Conservation (phyloP, 2,797 vertebrate genomes). For the Aeoliscus strigatus region DNA sequence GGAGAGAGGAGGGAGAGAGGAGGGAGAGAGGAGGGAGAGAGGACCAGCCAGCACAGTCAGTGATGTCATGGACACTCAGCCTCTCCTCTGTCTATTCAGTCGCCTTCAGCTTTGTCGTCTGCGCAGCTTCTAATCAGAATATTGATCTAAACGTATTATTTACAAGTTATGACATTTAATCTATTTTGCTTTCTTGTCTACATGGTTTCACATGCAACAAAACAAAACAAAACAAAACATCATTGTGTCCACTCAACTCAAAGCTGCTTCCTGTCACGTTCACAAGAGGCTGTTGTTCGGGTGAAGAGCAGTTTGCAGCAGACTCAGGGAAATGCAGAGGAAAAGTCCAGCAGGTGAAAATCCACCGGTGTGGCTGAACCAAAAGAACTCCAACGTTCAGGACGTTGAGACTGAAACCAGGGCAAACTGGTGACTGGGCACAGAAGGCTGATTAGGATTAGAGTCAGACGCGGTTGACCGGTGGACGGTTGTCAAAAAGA, state of each 20-base stretch:
- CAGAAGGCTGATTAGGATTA: too few relatives aligned
- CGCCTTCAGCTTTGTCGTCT: constrained; percentile 13
- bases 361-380: too few relatives aligned
- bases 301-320: constrained; percentile 27
- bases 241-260: background rate
- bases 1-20: constrained; percentile 15
- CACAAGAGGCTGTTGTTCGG: constrained; percentile 52
- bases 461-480: too few relatives aligned
- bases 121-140: background rate
- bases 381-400: too few relatives aligned
- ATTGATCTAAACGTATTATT: background rate
- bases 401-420: too few relatives aligned
- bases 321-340: constrained; percentile 11
- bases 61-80: constrained; percentile 69
- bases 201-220: too few relatives aligned
- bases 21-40: constrained; percentile 42
- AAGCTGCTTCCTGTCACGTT: constrained; percentile 18
- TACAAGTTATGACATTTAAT: too few relatives aligned
- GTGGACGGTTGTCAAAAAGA: too few relatives aligned
- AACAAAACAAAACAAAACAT: too few relatives aligned
- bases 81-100: constrained; percentile 34
- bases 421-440: too few relatives aligned
- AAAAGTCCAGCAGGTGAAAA: too few relatives aligned
- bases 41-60: constrained; percentile 69
- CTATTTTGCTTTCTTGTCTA: too few relatives aligned